These are phyloP conservation scores for Liparis tanakae DNA, from an alignment of 2,797 vertebrate genomes.

Conservation along the genomic window DNA sequence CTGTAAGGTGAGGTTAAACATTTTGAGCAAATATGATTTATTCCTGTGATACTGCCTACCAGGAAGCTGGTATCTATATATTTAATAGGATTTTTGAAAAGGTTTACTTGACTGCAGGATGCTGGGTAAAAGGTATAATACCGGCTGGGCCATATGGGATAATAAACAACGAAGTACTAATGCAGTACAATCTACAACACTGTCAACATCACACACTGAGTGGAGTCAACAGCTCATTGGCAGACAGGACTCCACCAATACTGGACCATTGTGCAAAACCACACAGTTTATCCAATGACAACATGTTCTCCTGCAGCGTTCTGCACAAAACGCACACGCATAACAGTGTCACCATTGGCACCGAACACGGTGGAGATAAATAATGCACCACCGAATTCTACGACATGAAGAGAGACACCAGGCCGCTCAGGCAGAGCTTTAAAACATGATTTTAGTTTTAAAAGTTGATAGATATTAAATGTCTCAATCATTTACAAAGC, in stretches of 20 bases:
- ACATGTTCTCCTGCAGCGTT: background rate
- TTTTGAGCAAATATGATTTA: constrained; percentile 55
- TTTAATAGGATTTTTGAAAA: constrained; percentile 43
- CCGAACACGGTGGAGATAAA: background rate
- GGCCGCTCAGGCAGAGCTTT: background rate
- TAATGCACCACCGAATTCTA: background rate
- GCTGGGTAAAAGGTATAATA: constrained; percentile 37
- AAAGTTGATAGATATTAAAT: constrained; percentile 7
- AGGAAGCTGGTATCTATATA: constrained; percentile 22
- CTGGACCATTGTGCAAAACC: background rate
- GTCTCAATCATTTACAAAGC: background rate
- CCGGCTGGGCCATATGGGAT: constrained; percentile 17
- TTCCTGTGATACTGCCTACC: constrained; percentile 41
- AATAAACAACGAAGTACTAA: constrained; percentile 23
- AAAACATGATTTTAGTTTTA: background rate
- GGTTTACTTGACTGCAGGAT: constrained; percentile 42
- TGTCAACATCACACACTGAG: constrained; percentile 1
- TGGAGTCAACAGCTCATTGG: constrained; percentile 1
- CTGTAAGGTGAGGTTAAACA: constrained; percentile 43
- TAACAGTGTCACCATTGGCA: background rate
- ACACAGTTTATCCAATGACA: background rate
- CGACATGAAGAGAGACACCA: background rate
- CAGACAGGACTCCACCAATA: background rate
- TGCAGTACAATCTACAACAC: background rate
- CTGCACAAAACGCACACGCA: background rate